A percentile compares a stretch with the other conserved stretches of the same genome.
These are phyloP conservation scores for Oegoconia quadripuncta DNA, from an alignment of 2,888 invertebrate species.

Conservation along the genomic window DNA sequence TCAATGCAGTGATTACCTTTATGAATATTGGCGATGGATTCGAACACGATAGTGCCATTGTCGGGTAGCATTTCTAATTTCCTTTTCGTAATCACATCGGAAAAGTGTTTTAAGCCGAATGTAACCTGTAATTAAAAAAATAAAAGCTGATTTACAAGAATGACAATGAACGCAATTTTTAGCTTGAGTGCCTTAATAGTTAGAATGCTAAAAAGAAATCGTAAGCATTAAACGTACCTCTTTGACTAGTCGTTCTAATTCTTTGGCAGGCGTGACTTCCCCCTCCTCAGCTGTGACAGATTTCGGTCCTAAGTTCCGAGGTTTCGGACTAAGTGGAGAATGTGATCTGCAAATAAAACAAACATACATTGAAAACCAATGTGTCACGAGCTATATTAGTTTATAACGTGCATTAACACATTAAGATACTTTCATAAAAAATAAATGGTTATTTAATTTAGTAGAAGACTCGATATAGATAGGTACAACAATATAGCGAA, in stretches of 20 bases:
- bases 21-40: slow-evolving; percentile 93
- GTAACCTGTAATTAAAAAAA: slow-evolving; percentile 54
- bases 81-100: slow-evolving; percentile 94
- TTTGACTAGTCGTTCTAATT: slow-evolving; percentile 87
- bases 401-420: too few relatives aligned
- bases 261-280: slow-evolving; percentile 83
- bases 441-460: too few relatives aligned
- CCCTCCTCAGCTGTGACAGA: slow-evolving; percentile 77
- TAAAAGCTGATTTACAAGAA: slow-evolving; percentile 15
- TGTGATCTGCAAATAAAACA: slow-evolving; percentile 69
- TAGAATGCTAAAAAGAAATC: slow-evolving; percentile 14
- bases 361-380: too few relatives aligned
- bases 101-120: slow-evolving; percentile 88
- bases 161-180: slow-evolving; percentile 24
- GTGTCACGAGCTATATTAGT: too few relatives aligned
- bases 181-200: slow-evolving; percentile 20
- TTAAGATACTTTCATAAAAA: too few relatives aligned
- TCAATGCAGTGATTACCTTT: too few relatives aligned
- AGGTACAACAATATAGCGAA: too few relatives aligned
- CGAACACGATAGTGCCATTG: slow-evolving; percentile 95
- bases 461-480: too few relatives aligned
- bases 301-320: slow-evolving; percentile 70
- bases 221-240: slow-evolving; percentile 56
- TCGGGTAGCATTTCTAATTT: slow-evolving; percentile 96
- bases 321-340: slow-evolving; percentile 82